These are phyloP conservation scores for Acrocephalus kingi DNA, from an alignment of 2,113 vertebrate species.

Conservation along the genomic window DNA sequence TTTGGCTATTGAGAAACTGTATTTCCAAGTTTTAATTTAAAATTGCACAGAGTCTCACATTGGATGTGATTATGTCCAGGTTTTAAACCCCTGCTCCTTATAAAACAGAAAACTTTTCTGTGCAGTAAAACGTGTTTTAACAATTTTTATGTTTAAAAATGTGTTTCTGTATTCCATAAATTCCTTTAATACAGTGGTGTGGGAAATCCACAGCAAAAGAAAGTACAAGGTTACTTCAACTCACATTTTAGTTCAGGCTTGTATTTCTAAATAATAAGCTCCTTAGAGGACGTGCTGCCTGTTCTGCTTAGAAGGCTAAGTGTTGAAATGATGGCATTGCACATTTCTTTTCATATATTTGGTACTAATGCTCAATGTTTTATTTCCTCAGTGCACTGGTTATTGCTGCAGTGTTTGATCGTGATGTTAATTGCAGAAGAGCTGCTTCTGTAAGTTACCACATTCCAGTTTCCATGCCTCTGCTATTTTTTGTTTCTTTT, in stretches of 20 bases:
- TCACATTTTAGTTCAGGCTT: background rate
- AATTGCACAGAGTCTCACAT: background rate
- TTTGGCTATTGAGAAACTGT: conserved; percentile 5
- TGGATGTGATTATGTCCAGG: background rate
- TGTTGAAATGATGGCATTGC: background rate
- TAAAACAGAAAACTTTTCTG: background rate
- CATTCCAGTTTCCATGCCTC: background rate
- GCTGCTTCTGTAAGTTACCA: conserved; percentile 86
- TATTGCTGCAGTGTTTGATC: conserved; percentile 86
- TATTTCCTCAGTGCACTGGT: conserved; percentile 79
- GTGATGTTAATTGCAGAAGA: conserved; percentile 87
- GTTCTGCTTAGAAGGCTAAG: background rate
- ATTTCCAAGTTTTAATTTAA: background rate
- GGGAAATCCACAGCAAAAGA: background rate
- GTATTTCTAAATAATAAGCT: background rate
- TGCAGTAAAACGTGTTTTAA: background rate
- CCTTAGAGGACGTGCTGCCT: background rate
- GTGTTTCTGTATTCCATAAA: background rate
- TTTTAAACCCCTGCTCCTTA: background rate
- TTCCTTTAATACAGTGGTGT: background rate
- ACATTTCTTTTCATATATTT: background rate
- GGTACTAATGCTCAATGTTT: background rate
- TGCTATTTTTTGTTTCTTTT: background rate
- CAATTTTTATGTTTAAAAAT: background rate
- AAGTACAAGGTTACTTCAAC: background rate